Percentiles rank a stretch among this genome's conserved stretches.
Conservation (phyloP, 92 coral and sea anemone species). For the Bergia sp. region DNA sequence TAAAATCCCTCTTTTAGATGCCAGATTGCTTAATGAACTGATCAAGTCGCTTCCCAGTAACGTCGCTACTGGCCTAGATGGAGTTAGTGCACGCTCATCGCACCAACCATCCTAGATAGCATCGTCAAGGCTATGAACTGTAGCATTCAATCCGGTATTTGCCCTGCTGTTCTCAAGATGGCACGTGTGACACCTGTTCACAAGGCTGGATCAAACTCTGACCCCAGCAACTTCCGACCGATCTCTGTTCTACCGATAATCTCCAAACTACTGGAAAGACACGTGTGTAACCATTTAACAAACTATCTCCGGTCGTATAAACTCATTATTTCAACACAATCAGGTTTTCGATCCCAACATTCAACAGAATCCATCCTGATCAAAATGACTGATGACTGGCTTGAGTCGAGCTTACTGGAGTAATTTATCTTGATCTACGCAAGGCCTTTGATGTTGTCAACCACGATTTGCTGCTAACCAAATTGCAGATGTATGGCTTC, state of each 20-base stretch:
- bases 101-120: conserved; percentile 51
- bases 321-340: conserved; percentile 16
- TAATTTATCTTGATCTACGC: conserved; percentile 25
- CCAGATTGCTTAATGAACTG: background rate
- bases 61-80: conserved; percentile 39
- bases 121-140: conserved; percentile 48
- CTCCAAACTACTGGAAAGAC: conserved; percentile 36
- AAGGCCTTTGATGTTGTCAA: background rate
- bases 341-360: too few relatives aligned
- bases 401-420: conserved; percentile 22
- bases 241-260: too few relatives aligned
- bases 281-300: background rate
- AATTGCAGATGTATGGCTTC: conserved; percentile 24
- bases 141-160: too few relatives aligned
- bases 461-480: background rate
- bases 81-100: conserved; percentile 47
- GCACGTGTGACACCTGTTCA: conserved; percentile 34
- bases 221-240: too few relatives aligned
- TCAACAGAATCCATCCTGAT: too few relatives aligned
- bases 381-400: background rate
- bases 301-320: conserved; percentile 7
- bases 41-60: background rate
- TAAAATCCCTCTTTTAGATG: too few relatives aligned
- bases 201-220: conserved; percentile 46
- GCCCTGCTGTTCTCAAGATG: too few relatives aligned